Base-by-base conservation (phyloP, 1,140 invertebrate genomes). In the Drosophila insularis region DNA sequence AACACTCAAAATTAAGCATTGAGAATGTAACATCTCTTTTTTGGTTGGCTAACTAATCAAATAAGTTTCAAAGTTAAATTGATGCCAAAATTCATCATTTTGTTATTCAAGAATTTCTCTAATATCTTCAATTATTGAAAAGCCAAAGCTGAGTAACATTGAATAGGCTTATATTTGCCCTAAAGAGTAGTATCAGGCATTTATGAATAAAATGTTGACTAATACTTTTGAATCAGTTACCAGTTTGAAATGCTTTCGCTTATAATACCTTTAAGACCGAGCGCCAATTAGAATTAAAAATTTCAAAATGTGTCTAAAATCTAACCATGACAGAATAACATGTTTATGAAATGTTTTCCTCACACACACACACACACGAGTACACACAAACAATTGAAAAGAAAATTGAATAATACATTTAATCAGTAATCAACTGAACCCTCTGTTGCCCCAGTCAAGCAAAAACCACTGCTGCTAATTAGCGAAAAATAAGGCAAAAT, bases 401-500 rank as follows among this genome's bases (percentile, higher is more conserved):
- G 43, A 32, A 60, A 70, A 53, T 40, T 27, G 17, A 27, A 37
- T 35, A 58, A 32, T 31, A 58, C 10, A 32, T 58, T 58, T 58
- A 35, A 35, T 32, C n/a, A 35, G 32, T n/a, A 35, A 35, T 58
- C 14, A 58, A 58, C 8, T 58, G 19, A 17, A 10, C 17, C 43
- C 10, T 19, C 43, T 50, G 43, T 21, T 50, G 43, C 2, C 14
- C 19, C 43, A 10, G 1, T 21, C 43, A 10, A 8, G 19, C 19
- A 21, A 32, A 56, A 56, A 54, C 23, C 54, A 35, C 50, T 19
- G 32, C 69, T 63, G 69, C 71, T 74, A 74, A 74, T 74, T 73
- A 74, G 71, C 54, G 40, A 73, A 70, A 73, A 73, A 74, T 74
- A 62, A 59, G 39, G 21, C 71, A 73, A 72, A 78, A 78, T 78